phyloP scores from a whole-genome alignment of 2,113 vertebrate species.

The Rhynchopsitta pachyrhyncha region DNA sequence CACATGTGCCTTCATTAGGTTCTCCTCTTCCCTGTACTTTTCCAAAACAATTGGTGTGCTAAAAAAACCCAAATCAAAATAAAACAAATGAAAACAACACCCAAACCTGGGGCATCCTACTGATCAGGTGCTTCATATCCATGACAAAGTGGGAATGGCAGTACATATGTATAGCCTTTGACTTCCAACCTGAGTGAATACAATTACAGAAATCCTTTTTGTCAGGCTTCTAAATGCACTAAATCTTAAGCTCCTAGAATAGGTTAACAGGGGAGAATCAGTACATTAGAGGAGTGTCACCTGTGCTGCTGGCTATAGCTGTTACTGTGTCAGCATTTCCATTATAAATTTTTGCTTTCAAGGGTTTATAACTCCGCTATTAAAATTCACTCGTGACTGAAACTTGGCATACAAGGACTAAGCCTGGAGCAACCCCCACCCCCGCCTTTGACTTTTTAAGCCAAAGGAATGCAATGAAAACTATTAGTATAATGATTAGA shows the following conservation, averaged over 20 bases:
- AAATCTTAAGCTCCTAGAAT: background rate
- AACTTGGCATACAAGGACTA: slow-evolving; percentile 47
- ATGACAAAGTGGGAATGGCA: background rate
- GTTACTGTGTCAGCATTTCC: slow-evolving; percentile 61
- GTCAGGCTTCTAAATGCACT: background rate
- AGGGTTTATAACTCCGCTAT: slow-evolving; percentile 57
- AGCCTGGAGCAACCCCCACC: slow-evolving; percentile 32
- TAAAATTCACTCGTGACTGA: slow-evolving; percentile 57
- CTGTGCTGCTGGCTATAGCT: slow-evolving; percentile 48
- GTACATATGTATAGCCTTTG: background rate
- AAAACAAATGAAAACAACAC: background rate
- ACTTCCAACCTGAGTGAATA: background rate
- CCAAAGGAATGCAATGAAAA: slow-evolving; percentile 56
- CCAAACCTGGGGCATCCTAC: background rate
- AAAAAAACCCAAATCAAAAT: background rate
- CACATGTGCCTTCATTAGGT: background rate
- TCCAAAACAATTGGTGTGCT: background rate
- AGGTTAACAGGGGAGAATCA: slow-evolving; percentile 40
- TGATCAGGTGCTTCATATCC: background rate
- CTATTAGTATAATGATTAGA: slow-evolving; percentile 49
- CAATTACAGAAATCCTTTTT: background rate
- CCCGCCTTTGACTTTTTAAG: background rate
- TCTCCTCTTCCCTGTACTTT: background rate
- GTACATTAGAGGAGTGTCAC: slow-evolving; percentile 24
- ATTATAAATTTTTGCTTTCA: slow-evolving; percentile 49